phyloP scores from a whole-genome alignment of 2,797 vertebrate genomes.

The Diplodus puntazzo region DNA sequence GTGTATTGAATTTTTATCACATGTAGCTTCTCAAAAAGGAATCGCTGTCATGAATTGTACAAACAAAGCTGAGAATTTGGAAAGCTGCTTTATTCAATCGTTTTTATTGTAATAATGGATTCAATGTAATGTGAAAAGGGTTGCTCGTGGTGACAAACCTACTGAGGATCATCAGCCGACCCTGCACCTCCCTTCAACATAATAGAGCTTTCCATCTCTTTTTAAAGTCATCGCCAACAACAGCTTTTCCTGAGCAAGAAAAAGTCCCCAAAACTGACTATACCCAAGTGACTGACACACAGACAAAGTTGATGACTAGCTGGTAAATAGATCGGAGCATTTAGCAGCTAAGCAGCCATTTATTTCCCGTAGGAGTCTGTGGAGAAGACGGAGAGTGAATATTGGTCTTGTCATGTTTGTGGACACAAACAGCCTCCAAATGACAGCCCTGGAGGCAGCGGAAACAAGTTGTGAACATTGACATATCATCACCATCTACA shows the following conservation, averaged over 20 bases:
- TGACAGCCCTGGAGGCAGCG: neutral
- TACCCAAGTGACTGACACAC: neutral
- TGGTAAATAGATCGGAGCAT: neutral
- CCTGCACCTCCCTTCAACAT: neutral
- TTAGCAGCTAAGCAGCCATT: neutral
- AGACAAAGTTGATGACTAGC: neutral
- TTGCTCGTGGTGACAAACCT: neutral
- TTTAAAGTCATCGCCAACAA: neutral
- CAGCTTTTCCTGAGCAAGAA: neutral
- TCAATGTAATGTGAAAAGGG: neutral
- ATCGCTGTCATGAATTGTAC: conserved; percentile 5
- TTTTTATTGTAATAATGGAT: conserved; percentile 19
- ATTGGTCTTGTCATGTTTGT: neutral
- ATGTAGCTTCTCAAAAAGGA: neutral
- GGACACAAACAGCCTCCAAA: neutral
- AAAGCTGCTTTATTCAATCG: conserved; percentile 16
- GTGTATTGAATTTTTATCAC: neutral
- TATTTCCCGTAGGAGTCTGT: neutral
- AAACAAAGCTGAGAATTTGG: neutral
- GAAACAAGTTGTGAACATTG: conserved; percentile 2
- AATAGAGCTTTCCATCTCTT: conserved; percentile 1
- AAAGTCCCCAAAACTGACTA: neutral
- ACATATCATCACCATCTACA: neutral
- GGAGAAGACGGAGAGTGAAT: neutral
- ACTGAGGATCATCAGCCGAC: neutral